Conservation (phyloP, 1,140 invertebrate genomes). For the Teleogryllus occipitalis region DNA sequence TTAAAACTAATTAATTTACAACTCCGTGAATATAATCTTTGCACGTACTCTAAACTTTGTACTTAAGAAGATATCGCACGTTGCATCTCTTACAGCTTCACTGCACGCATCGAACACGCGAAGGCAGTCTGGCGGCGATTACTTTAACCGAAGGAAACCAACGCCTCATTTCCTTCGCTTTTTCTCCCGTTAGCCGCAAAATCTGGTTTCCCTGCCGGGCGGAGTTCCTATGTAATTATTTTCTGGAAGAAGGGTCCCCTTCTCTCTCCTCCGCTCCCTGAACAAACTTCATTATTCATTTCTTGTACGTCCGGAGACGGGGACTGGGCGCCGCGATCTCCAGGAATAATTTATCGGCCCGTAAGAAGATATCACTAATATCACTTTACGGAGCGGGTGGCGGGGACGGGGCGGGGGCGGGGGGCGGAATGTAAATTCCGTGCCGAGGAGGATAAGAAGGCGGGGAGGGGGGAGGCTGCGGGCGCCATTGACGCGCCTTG, state of each 20-base stretch:
- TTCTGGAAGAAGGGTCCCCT: not conserved
- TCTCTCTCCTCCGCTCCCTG: not conserved
- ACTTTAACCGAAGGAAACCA: not conserved
- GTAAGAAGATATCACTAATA: not conserved
- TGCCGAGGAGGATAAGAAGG: too few species aligned
- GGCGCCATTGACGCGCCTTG: too few species aligned
- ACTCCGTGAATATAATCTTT: too few species aligned
- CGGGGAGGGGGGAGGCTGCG: too few species aligned
- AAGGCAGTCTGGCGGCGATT: not conserved
- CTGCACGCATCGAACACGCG: not conserved
- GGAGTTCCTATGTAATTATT: not conserved
- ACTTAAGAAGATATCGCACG: too few species aligned
- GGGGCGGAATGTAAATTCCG: too few species aligned
- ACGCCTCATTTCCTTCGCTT: not conserved
- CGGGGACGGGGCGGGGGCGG: too few species aligned
- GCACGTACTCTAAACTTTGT: too few species aligned
- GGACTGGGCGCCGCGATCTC: not conserved
- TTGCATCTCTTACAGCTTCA: not conserved
- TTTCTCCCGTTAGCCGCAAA: not conserved
- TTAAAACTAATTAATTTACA: too few species aligned
- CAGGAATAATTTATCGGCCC: not conserved
- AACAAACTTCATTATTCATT: slow-evolving; percentile 6
- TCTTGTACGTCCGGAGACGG: not conserved
- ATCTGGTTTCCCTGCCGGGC: not conserved
- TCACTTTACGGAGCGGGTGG: not conserved